These are phyloP conservation scores for Drosophila lutescens DNA, from an alignment of 2,888 invertebrate genomes.

Conservation along the genomic window DNA sequence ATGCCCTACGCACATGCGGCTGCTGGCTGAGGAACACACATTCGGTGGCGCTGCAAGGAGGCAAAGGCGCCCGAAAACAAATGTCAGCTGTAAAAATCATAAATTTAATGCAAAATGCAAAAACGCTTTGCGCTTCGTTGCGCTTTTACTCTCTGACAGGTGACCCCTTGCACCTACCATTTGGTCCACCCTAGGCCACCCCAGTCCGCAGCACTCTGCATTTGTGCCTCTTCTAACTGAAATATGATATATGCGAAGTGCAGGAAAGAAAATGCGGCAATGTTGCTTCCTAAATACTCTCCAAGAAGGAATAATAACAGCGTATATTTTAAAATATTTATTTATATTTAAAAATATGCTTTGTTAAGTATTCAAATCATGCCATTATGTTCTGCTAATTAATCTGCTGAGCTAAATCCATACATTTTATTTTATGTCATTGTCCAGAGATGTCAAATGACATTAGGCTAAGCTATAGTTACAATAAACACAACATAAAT, in stretches of 20 bases:
- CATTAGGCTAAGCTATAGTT: constrained; percentile 64
- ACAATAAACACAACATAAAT: constrained; percentile 77
- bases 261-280: background rate
- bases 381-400: background rate
- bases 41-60: constrained; percentile 29
- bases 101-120: constrained; percentile 79
- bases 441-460: constrained; percentile 34
- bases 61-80: constrained; percentile 73
- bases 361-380: background rate
- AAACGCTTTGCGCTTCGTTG: constrained; percentile 78
- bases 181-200: constrained; percentile 1
- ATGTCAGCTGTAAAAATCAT: constrained; percentile 81
- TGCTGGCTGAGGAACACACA: constrained; percentile 29
- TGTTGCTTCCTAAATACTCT: constrained; percentile 28
- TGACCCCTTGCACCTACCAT: constrained; percentile 45
- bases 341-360: background rate
- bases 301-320: background rate
- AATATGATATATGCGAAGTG: constrained; percentile 46
- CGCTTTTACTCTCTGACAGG: constrained; percentile 76
- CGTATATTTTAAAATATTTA: background rate
- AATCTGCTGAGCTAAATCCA: constrained; percentile 24
- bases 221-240: constrained; percentile 25
- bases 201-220: background rate
- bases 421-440: constrained; percentile 1
- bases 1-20: constrained; percentile 70